Evolutionary conservation across 2,888 invertebrate species (phyloP), one percentile per base, ranked within the genome.

Genomic region (Sisyra terminalis): DNA sequence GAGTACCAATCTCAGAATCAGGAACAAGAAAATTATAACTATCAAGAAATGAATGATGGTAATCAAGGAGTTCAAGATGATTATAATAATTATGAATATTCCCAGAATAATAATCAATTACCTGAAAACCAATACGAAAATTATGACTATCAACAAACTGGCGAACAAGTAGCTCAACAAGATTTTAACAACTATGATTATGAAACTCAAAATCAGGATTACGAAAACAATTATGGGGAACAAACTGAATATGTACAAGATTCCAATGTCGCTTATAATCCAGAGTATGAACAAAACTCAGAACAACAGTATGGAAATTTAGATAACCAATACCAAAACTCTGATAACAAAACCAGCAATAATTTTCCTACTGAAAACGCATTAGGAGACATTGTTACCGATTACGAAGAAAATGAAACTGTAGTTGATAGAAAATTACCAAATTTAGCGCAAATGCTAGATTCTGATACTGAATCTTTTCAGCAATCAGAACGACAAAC

Each of bases 391-490:
- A 24, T 24, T 5, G 24, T 24, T 24, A 5, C 24, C 7, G 24
- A 24, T 24, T 24, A 24, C 24, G 24, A 24, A 18, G 16, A 18
- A 18, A 18, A 30, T 9, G 42, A 47, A 30, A 35, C 45, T 17
- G 4, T 42, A 30, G 47, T 46, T 5, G 39, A 43, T 30, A 45
- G 45, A 35, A 46, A 46, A 40, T 37, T 44, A 31, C 39, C 46
- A 13, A 59, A 59, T 44, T 55, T 63, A 8, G 49, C 60, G 49
- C 57, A 61, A 17, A 53, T 63, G 49, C 49, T 63, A 36, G 62
- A 62, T 46, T 61, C 62, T 1, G 63, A 63, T 46, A 58, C 59
- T 4, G 61, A 61, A 48, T 37, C 37, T 59, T 56, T 46, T 38
- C 48, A n/a, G 53, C 52, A 44, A 53, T 38, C 43, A 13, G 43